phyloP scores from a whole-genome alignment of 1,140 invertebrate species.

The Helicoverpa armigera region DNA sequence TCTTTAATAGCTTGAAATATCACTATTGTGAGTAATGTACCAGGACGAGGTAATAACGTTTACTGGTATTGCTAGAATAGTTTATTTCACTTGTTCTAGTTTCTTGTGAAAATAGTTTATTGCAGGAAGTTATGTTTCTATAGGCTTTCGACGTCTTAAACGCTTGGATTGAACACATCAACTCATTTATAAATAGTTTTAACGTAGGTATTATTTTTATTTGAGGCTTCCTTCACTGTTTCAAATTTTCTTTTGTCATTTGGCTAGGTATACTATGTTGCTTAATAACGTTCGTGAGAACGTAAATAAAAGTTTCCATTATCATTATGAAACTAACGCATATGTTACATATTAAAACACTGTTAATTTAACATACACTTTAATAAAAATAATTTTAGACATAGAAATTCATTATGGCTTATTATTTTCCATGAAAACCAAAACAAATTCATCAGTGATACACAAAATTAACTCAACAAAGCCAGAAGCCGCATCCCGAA shows the following conservation, averaged over 20 bases:
- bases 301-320: too few relatives aligned
- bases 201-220: too few relatives aligned
- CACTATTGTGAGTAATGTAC: conserved; percentile 20
- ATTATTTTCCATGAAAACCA: background rate
- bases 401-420: too few relatives aligned
- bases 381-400: too few relatives aligned
- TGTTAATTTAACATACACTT: too few relatives aligned
- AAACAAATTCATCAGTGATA: conserved; percentile 7
- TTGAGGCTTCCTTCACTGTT: background rate
- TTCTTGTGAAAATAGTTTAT: background rate
- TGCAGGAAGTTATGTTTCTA: background rate
- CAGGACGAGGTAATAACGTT: conserved; percentile 17
- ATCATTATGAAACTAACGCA: too few relatives aligned
- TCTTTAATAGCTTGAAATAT: conserved; percentile 42
- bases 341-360: too few relatives aligned
- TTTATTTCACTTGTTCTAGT: conserved; percentile 2
- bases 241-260: background rate
- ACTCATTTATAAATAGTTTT: too few relatives aligned
- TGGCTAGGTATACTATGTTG: too few relatives aligned
- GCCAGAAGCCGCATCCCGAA: conserved; percentile 35
- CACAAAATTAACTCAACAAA: conserved; percentile 21
- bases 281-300: too few relatives aligned
- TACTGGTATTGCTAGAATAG: conserved; percentile 6
- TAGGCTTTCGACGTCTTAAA: too few relatives aligned
- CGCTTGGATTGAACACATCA: too few relatives aligned